A percentile compares a stretch with the other conserved stretches of the same genome.
Conservation (phyloP, 1,140 invertebrate species). For the Pectinophora gossypiella region DNA sequence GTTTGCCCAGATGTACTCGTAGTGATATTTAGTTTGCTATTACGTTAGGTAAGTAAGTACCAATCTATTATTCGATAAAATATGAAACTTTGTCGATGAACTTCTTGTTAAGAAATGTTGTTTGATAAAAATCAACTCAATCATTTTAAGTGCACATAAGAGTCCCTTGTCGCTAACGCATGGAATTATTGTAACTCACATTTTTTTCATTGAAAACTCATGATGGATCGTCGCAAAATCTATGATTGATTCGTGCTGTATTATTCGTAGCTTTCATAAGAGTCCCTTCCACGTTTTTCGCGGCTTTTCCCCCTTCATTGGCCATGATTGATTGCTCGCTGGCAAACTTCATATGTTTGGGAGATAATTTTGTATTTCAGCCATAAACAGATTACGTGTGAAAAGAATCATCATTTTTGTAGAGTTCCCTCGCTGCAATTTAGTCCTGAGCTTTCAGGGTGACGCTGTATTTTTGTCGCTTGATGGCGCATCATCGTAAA, state of each 20-base stretch:
- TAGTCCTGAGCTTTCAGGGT: constrained; percentile 37
- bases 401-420: constrained; percentile 63
- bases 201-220: constrained; percentile 63
- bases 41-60: too few species aligned
- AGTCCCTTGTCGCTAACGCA: constrained; percentile 16
- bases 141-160: constrained; percentile 19
- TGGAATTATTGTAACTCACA: constrained; percentile 30
- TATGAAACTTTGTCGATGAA: too few species aligned
- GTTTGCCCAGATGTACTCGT: too few species aligned
- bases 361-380: constrained; percentile 74
- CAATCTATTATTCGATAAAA: too few species aligned
- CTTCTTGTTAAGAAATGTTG: too few species aligned
- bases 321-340: constrained; percentile 64
- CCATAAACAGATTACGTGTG: constrained; percentile 69
- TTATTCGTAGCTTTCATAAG: constrained; percentile 65
- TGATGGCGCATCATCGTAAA: constrained; percentile 17
- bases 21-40: too few species aligned
- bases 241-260: constrained; percentile 72
- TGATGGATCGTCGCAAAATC: constrained; percentile 69
- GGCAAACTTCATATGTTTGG: constrained; percentile 71
- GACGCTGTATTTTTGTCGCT: constrained; percentile 34
- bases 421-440: constrained; percentile 39
- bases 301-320: constrained; percentile 58
- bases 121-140: constrained; percentile 14
- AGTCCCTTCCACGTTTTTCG: constrained; percentile 56